Conservation (phyloP, 2,888 invertebrate genomes). For the Drosophila nr. perissopoda region DNA sequence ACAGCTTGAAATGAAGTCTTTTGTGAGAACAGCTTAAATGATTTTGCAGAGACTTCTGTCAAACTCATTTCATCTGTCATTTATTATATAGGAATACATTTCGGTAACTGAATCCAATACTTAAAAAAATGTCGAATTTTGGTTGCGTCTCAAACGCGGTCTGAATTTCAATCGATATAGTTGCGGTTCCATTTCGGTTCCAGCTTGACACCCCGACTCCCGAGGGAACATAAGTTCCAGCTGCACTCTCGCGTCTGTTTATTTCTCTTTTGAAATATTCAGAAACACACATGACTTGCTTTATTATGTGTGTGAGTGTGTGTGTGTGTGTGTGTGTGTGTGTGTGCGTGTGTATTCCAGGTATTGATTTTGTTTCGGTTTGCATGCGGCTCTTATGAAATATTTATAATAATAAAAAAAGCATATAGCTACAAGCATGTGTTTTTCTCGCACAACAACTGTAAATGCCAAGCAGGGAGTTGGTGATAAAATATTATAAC, state of each 20-base stretch:
- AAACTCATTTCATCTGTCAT: not conserved
- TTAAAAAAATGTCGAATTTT: not conserved
- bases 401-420: slow-evolving; percentile 65
- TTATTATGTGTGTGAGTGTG: not conserved
- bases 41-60: not conserved
- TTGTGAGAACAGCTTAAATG: not conserved
- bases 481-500: slow-evolving; percentile 3
- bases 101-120: not conserved
- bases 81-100: not conserved
- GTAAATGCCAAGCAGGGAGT: not conserved
- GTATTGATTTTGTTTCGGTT: slow-evolving; percentile 73
- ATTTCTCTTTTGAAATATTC: slow-evolving; percentile 51
- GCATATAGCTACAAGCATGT: slow-evolving; percentile 53
- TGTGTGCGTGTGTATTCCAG: slow-evolving; percentile 40
- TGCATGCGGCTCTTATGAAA: slow-evolving; percentile 74
- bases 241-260: not conserved
- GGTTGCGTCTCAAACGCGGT: not conserved
- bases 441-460: slow-evolving; percentile 44
- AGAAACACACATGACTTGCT: slow-evolving; percentile 18
- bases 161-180: not conserved
- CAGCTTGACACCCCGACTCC: not conserved
- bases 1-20: not conserved
- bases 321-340: not conserved
- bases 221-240: not conserved
- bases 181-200: not conserved